Evolutionary conservation across 2,888 invertebrate species (phyloP), one percentile per base, ranked within the genome.

Genomic region (Athalia rosae): DNA sequence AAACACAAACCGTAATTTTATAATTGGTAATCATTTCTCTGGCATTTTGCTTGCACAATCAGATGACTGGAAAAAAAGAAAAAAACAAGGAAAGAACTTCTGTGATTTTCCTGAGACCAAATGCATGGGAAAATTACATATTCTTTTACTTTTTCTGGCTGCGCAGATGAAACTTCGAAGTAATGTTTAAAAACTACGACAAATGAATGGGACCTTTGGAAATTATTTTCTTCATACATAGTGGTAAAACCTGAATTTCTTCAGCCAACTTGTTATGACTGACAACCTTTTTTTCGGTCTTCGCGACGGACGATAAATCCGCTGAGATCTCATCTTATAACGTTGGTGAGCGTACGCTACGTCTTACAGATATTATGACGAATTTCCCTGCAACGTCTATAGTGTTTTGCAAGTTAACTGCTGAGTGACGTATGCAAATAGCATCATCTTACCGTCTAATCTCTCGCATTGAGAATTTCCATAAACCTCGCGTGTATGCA

Each of bases 341-440:
- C 47, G 62, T 76, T 50, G 73, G 62, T 53, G 64, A 77, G 62
- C 82, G 78, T 82, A 82, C 83, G 81, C 81, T 82, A 82, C 83
- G 81, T 81, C 83, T 82, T 83, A 79, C 81, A 84, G 79, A 28
- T 28, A 28, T 28, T 28, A 28, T 83, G 83, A 84, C 83, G 84
- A 83, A 83, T 83, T 81, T 79, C 79, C 28, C 28, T 28, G 28
- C 82, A 79, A 78, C 84, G 82, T 83, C 84, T 79, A 81, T 80
- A 80, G 78, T 67, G 76, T 76, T 80, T 41, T 67, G 58, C 77
- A 13, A 64, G 63, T 47, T 64, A 45, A 78, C 67, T 41, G 62
- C 62, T 79, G 82, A 79, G 80, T 81, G 84, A 83, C 84, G 81
- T 84, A 83, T 83, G 83, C 80, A 83, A 83, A 83, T 83, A 50